Percentiles rank a stretch among this genome's conserved stretches.
Evolutionary conservation across 2,888 invertebrate species (phyloP).

Genomic region (Apoda limacodes): DNA sequence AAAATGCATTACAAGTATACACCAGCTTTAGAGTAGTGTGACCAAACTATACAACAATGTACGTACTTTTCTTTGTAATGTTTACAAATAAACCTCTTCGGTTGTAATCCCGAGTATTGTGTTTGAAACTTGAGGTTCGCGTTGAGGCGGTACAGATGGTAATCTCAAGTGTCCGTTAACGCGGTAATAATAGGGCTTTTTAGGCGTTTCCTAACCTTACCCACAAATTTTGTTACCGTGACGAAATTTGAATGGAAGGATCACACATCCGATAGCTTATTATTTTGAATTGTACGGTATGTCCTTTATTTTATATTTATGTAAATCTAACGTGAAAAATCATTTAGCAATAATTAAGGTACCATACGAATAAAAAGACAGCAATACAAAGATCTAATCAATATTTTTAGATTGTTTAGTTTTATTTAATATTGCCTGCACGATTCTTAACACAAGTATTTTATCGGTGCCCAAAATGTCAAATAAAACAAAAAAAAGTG

Average conservation of each 20-base stretch:
- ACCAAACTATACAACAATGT: slow-evolving; percentile 45
- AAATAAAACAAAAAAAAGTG: slow-evolving; percentile 16
- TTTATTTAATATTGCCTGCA: too few relatives aligned
- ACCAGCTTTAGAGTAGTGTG: slow-evolving; percentile 40
- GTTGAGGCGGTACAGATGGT: slow-evolving; percentile 61
- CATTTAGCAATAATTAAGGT: too few relatives aligned
- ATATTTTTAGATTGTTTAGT: slow-evolving; percentile 14
- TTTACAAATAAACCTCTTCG: slow-evolving; percentile 68
- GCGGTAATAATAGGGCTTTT: slow-evolving; percentile 58
- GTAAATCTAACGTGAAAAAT: too few relatives aligned
- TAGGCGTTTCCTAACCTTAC: slow-evolving; percentile 45
- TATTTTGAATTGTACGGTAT: too few relatives aligned
- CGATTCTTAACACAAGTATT: too few relatives aligned
- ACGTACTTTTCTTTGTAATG: slow-evolving; percentile 49
- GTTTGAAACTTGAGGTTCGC: slow-evolving; percentile 53
- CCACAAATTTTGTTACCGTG: slow-evolving; percentile 43
- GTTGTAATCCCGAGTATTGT: slow-evolving; percentile 60
- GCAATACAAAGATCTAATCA: slow-evolving; percentile 8
- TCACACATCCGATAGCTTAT: slow-evolving; percentile 35
- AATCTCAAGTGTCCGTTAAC: slow-evolving; percentile 70
- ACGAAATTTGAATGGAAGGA: slow-evolving; percentile 38
- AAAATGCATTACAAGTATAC: slow-evolving; percentile 51
- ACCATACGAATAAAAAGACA: too few relatives aligned
- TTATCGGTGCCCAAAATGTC: slow-evolving; percentile 16
- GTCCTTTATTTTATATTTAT: too few relatives aligned